Evolutionary conservation across 2,113 vertebrate genomes (phyloP), one percentile per base, ranked within the genome.

Genomic region (Dipodomys stephensi): DNA sequence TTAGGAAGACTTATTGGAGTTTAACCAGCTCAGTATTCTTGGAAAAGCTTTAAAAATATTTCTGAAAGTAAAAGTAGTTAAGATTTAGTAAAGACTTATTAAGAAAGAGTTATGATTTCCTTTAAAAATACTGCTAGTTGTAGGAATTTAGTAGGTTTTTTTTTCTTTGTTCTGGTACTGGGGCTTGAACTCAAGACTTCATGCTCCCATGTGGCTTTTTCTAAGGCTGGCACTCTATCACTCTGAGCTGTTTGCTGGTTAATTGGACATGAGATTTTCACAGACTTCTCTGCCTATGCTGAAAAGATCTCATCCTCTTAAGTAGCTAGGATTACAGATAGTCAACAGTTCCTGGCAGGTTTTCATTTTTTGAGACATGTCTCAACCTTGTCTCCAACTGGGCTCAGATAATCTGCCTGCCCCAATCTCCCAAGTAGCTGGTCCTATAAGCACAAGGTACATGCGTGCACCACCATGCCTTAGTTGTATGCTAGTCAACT

Each of bases 1-100:
- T 97, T 90, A 94, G 92, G 89, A 97, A 97, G 94, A 97, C 73
- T 88, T 93, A 94, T 95, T 94, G 96, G 78, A 96, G 95, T 94
- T 96, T 94, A 93, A 96, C 74, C 94, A 96, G 89, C 32, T 93
- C 83, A 23, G 32, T 91, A 87, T 89, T 96, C 87, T 78, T 69
- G 78, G 7, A 85, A 95, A 95, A 94, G 88, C 68, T 95, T 97
- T 96, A 64, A 79, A 25, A 46, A 11, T 96, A 95, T 85, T 87
- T 95, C 97, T 98, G 95, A 92, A 87, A 97, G 93, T 95, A 95
- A 95, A 97, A 69, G 92, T 96, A 89, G 74, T 28, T 83, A 95
- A 94, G 68, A 91, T 53, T 97, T 95, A 97, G 35, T 20, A 76
- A 92, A 94, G 39, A 13, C 9, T 3, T 68, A 88, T 86, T 20